A percentile compares a stretch with the other conserved stretches of the same genome.
These are phyloP conservation scores for Buceros bicornis DNA, from an alignment of 2,797 vertebrate genomes.

Conservation along the genomic window DNA sequence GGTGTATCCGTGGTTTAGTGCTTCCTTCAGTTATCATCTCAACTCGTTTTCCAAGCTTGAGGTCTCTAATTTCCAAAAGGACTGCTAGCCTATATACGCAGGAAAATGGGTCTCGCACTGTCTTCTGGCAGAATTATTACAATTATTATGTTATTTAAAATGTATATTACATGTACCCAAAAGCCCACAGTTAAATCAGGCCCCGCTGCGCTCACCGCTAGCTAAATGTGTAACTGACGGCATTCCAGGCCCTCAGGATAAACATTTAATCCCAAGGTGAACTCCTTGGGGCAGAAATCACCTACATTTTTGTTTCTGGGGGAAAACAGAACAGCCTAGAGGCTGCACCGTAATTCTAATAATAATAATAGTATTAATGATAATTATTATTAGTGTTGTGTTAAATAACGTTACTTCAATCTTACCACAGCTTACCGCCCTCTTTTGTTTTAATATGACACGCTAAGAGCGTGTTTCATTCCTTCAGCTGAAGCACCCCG, in stretches of 20 bases:
- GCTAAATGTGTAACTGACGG: background rate
- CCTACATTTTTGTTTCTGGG: background rate
- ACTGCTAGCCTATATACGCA: background rate
- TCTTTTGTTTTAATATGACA: background rate
- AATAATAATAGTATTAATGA: background rate
- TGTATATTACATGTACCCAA: background rate
- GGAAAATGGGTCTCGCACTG: background rate
- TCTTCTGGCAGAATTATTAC: constrained; percentile 8
- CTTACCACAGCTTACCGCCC: background rate
- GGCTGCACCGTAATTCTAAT: background rate
- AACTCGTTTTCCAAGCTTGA: background rate
- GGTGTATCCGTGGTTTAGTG: background rate
- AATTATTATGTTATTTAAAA: constrained; percentile 31
- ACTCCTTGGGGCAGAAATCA: background rate
- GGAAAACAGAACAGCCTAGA: background rate
- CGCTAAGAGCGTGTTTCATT: background rate
- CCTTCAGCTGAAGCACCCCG: background rate
- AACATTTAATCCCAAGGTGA: background rate
- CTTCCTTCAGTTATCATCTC: constrained; percentile 29
- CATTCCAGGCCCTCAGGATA: constrained; percentile 3
- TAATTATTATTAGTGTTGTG: background rate
- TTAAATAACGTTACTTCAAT: background rate
- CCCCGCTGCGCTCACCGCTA: background rate
- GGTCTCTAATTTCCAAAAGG: constrained; percentile 2
- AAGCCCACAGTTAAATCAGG: constrained; percentile 10